Evolutionary conservation across 2,888 invertebrate species (phyloP).

Genomic region (Trissoscelio sp.): DNA sequence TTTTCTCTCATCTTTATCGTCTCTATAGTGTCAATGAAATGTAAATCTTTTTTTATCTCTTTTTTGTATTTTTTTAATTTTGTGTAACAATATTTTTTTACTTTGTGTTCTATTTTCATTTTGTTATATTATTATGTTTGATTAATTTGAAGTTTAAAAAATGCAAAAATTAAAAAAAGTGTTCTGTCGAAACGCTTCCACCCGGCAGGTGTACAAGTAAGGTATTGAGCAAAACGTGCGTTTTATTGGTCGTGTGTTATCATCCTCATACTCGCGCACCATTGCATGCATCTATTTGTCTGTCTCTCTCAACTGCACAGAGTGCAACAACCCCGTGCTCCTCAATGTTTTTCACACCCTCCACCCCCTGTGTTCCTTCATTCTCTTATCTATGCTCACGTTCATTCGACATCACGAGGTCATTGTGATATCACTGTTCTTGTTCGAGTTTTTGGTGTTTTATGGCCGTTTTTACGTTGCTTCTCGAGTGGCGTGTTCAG

Average conservation of each 20-base stretch:
- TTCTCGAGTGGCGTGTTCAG: slow-evolving; percentile 27
- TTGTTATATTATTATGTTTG: background rate
- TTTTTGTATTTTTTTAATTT: background rate
- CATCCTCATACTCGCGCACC: slow-evolving; percentile 67
- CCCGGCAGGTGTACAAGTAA: slow-evolving; percentile 78
- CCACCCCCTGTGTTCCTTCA: background rate
- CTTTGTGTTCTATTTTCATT: too few species aligned
- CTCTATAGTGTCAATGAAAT: background rate
- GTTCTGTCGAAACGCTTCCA: slow-evolving; percentile 76
- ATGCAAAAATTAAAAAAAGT: slow-evolving; percentile 69
- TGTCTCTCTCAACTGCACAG: slow-evolving; percentile 24
- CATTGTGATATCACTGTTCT: slow-evolving; percentile 47
- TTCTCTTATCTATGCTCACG: slow-evolving; percentile 38
- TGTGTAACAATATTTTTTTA: background rate
- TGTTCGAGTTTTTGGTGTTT: slow-evolving; percentile 38
- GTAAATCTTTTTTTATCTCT: background rate
- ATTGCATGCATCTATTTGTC: slow-evolving; percentile 71
- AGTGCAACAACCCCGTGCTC: slow-evolving; percentile 54
- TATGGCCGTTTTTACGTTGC: slow-evolving; percentile 30
- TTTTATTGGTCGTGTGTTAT: slow-evolving; percentile 70
- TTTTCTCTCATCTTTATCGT: background rate
- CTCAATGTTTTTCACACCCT: slow-evolving; percentile 31
- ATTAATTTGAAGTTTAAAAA: background rate
- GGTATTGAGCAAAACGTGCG: slow-evolving; percentile 74
- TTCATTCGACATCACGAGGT: slow-evolving; percentile 38